These are phyloP conservation scores for Drosophila carrolli DNA, from an alignment of 1,140 invertebrate species.

Conservation along the genomic window DNA sequence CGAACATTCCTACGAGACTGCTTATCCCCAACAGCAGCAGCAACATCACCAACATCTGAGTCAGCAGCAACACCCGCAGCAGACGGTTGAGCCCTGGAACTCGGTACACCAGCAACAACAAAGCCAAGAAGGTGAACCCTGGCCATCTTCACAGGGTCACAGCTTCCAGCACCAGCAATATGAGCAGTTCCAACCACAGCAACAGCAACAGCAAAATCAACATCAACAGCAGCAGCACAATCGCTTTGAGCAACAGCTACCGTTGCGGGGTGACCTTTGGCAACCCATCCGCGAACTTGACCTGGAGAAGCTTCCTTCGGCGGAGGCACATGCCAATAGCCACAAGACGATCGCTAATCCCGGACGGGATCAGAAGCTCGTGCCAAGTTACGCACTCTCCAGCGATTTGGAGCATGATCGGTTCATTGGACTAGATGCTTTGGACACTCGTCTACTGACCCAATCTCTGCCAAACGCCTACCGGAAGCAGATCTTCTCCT, in stretches of 20 bases:
- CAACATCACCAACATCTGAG: not conserved
- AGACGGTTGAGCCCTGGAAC: conserved; percentile 1
- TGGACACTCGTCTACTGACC: conserved; percentile 30
- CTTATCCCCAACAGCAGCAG: conserved; percentile 16
- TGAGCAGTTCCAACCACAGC: not conserved
- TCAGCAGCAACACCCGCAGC: not conserved
- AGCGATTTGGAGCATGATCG: conserved; percentile 42
- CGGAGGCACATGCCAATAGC: conserved; percentile 24
- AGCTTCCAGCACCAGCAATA: conserved; percentile 12
- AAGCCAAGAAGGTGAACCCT: not conserved
- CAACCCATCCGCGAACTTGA: not conserved
- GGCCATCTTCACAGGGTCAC: conserved; percentile 10
- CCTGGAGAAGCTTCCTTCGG: conserved; percentile 44
- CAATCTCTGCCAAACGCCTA: conserved; percentile 53
- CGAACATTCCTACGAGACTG: conserved; percentile 8
- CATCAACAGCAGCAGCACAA: conserved; percentile 9
- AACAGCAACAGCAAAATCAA: conserved; percentile 5
- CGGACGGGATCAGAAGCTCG: conserved; percentile 28
- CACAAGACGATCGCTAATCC: conserved; percentile 32
- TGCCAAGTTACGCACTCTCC: conserved; percentile 41
- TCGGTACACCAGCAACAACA: conserved; percentile 1
- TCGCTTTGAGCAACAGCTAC: conserved; percentile 2
- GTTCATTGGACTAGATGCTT: conserved; percentile 38
- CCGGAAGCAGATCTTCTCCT: conserved; percentile 31
- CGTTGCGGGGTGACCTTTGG: conserved; percentile 9